Base-by-base conservation (phyloP, 2,797 vertebrate genomes). In the Coranthus polyacanthus region DNA sequence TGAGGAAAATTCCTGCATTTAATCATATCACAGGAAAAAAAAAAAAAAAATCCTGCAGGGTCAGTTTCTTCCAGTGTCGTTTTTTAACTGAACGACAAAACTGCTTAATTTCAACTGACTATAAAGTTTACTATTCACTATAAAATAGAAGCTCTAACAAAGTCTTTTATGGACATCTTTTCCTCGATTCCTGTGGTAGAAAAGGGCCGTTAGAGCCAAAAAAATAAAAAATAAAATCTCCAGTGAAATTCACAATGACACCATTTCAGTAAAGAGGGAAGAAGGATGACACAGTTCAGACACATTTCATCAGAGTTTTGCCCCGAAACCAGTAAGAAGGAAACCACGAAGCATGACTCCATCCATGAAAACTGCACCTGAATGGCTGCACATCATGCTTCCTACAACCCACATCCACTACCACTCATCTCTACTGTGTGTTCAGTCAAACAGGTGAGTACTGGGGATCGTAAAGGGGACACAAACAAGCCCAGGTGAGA, bases 401-500 rank as follows among this genome's bases (percentile, higher is more conserved):
- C 34, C 46, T 54, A 32, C 51, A 79, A 43, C 18, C 58, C 65
- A 86, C 81, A 76, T 52, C 70, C 68, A 24, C 51, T 61, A 11
- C 45, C 66, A 72, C 65, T 71, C 63, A 72, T 42, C 42, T 75
- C 52, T 77, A 77, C 37, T 62, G 29, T 57, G 74, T 26, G 79
- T 46, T 72, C 80, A 84, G 64, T 88, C 82, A 85, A 47, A 76
- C 83, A 75, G 75, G 78, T 75, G 75, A 79, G 69, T 47, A 58
- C 38, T 73, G 67, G 51, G 58, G 16, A n/a, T n/a, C n/a, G n/a
- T n/a, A n/a, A n/a, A n/a, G 17, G 26, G 46, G 16, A 2, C 4
- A 1, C 49, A 51, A 29, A 51, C 49, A 32, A 10, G 18, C 13
- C 34, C 49, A 12, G 8, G 17, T 21, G 12, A n/a, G n/a, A n/a